A percentile compares a stretch with the other conserved stretches of the same genome.
These are phyloP conservation scores for Crossaster papposus DNA, from an alignment of 53 echinoderm and acorn worm genomes.

Conservation along the genomic window DNA sequence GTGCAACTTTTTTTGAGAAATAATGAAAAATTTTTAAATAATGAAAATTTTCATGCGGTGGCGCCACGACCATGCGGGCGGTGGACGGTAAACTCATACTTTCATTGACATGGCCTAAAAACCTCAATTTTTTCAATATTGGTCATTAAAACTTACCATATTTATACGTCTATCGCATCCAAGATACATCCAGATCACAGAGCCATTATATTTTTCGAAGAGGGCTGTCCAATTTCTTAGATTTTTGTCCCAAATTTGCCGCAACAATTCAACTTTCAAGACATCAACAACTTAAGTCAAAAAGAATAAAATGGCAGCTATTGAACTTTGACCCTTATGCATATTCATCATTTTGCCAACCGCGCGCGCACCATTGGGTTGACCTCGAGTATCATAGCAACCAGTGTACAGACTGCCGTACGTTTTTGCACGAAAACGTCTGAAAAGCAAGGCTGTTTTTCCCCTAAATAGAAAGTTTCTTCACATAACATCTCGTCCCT, in stretches of 20 bases:
- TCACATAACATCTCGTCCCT: background rate
- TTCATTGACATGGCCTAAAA: too few species aligned
- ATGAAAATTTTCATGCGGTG: too few species aligned
- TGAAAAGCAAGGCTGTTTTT: constrained; percentile 12
- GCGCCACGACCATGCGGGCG: too few species aligned
- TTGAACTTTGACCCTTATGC: constrained; percentile 23
- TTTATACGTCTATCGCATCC: background rate
- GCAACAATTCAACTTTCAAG: background rate
- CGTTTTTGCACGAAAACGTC: constrained; percentile 29
- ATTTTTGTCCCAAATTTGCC: background rate
- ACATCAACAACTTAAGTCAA: constrained; percentile 11
- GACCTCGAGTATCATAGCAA: constrained; percentile 49
- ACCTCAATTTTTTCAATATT: background rate
- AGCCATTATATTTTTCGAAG: background rate
- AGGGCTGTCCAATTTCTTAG: background rate
- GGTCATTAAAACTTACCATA: background rate
- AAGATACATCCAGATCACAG: background rate
- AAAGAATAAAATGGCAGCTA: constrained; percentile 15
- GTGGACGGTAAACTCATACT: too few species aligned
- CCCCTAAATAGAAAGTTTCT: background rate
- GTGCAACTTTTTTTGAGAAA: too few species aligned
- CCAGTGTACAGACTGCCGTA: background rate
- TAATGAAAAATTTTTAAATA: too few species aligned
- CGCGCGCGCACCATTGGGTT: background rate
- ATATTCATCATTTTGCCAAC: constrained; percentile 10